Percentiles rank a stretch among this genome's conserved stretches.
Conservation (phyloP, 2,797 vertebrate species). For the Myotis findleyi region DNA sequence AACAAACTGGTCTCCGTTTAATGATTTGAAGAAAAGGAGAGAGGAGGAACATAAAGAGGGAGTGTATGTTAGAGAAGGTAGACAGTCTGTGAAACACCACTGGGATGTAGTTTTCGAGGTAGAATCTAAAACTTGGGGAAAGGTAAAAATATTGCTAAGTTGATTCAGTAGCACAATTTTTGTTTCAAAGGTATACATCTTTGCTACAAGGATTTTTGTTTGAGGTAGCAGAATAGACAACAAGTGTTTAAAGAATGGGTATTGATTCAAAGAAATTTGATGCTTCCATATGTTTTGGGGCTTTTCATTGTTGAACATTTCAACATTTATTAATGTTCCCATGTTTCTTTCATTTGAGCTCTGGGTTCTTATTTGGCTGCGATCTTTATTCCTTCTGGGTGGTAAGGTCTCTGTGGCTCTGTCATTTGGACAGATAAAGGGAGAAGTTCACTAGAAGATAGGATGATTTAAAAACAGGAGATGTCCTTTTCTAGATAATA, state of each 20-base stretch:
- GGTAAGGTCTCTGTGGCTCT: not conserved
- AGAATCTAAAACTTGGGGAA: not conserved
- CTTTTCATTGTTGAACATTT: not conserved
- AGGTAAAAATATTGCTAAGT: not conserved
- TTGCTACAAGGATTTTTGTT: not conserved
- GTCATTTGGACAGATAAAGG: not conserved
- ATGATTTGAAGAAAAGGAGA: constrained; percentile 40
- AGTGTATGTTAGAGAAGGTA: not conserved
- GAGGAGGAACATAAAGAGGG: constrained; percentile 25
- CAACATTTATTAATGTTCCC: not conserved
- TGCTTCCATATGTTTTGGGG: not conserved
- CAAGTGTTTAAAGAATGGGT: not conserved
- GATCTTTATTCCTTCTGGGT: not conserved
- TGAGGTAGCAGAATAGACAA: not conserved
- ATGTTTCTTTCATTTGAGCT: not conserved
- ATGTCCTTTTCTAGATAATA: not conserved
- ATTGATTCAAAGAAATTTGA: not conserved
- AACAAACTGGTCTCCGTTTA: constrained; percentile 65
- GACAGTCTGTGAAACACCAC: not conserved
- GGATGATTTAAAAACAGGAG: not conserved
- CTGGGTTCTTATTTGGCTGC: not conserved
- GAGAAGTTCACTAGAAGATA: not conserved
- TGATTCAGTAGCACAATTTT: not conserved
- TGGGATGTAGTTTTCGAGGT: not conserved
- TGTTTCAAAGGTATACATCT: not conserved